Base-by-base conservation (phyloP, 2,113 vertebrate genomes). In the Calidris pygmaea region DNA sequence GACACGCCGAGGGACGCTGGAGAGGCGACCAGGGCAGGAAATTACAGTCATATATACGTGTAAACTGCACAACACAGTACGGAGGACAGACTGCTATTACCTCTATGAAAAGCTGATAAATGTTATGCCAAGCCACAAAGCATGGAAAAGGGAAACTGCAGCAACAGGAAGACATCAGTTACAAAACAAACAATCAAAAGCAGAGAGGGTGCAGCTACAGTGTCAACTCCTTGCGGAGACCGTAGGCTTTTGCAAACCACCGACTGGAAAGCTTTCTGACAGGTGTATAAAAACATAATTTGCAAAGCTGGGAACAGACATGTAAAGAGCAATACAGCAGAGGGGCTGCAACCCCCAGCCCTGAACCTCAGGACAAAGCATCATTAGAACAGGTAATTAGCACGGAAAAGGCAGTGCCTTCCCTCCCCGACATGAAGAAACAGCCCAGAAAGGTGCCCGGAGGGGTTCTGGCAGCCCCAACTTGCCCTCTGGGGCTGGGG, bases 271-370 rank as follows among this genome's bases (percentile, higher is more conserved):
- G 47, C 37, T 39, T 18, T 27, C 34, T 2, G 6, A 9, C 48
- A 27, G 20, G 27, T 6, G 5, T 2, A 10, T 11, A 9, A 7
- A 34, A 14, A 5, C 29, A 8, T 2, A 2, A 5, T 30, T 52
- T 15, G 47, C 47, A 30, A 19, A 35, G 56, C 35, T 11, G 19
- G 3, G 41, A 27, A 34, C 43, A 58, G 62, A 3, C 22, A 11
- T 3, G 22, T 3, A 14, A 13, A 7, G 6, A 34, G 39, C 5
- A 2, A 3, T 1, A 17, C 32, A 37, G 47, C 32, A 4, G 20
- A 8, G 24, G 47, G 67, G 10, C 45, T 4, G 66, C 30, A 24
- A 26, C 22, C 79, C 39, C 55, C 43, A 37, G 35, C 55, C 56
- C 56, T 5, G 3, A 47, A 7, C 14, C 1, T 13, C 32, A 3